These are phyloP conservation scores for Drosophila navojoa DNA, from an alignment of 1,140 invertebrate species.

Conservation along the genomic window DNA sequence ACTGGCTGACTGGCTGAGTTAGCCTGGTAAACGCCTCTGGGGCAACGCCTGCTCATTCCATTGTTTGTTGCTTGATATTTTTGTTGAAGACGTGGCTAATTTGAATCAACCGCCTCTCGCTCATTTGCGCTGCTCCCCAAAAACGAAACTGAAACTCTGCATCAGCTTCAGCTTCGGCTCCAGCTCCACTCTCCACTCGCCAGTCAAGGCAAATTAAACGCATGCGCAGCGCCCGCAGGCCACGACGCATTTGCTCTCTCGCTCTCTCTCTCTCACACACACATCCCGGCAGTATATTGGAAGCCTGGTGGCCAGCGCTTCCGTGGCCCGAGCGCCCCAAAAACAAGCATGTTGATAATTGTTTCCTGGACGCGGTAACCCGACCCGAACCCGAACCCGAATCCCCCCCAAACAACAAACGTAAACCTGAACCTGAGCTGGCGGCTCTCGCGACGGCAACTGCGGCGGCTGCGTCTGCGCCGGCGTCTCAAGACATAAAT, in stretches of 20 bases:
- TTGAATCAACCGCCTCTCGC: constrained; percentile 81
- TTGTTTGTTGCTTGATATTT: constrained; percentile 76
- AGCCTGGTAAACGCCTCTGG: constrained; percentile 75
- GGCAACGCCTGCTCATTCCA: constrained; percentile 77
- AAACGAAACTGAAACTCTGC: constrained; percentile 74
- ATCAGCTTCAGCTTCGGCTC: no score
- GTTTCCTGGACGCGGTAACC: constrained; percentile 76
- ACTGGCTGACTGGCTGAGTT: constrained; percentile 35
- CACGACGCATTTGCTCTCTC: constrained; percentile 44
- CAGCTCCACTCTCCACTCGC: neutral
- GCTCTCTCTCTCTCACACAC: constrained; percentile 3
- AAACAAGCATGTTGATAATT: constrained; percentile 79
- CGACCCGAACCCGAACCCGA: constrained; percentile 43
- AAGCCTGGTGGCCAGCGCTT: constrained; percentile 66
- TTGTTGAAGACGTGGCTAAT: constrained; percentile 78
- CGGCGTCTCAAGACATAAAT: constrained; percentile 75
- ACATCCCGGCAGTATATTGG: constrained; percentile 6
- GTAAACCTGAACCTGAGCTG: constrained; percentile 53
- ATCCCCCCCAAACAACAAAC: constrained; percentile 3
- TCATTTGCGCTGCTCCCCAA: constrained; percentile 76
- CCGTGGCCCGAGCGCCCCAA: constrained; percentile 54
- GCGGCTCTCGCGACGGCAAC: constrained; percentile 59
- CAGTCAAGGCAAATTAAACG: constrained; percentile 69
- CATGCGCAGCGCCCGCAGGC: constrained; percentile 70
- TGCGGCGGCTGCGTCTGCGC: constrained; percentile 49